Conservation (phyloP, 23 tunicate genomes). For the Styela clava region DNA sequence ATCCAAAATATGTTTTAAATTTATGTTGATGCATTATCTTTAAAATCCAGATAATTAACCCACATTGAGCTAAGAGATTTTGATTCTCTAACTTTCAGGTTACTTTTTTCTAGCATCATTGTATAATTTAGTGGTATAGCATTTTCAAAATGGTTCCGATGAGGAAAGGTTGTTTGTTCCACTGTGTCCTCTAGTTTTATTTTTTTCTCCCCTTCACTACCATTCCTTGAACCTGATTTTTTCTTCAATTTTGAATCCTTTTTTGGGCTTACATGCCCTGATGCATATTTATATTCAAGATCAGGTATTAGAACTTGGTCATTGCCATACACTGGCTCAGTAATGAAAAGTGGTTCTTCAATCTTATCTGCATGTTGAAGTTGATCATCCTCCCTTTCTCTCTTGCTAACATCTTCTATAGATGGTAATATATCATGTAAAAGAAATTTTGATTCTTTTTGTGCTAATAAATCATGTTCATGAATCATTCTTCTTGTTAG, state of each 20-base stretch:
- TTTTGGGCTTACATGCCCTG: neutral
- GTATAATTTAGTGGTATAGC: conserved; percentile 9
- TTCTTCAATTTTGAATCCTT: neutral
- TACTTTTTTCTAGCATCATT: conserved; percentile 2
- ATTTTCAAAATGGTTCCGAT: neutral
- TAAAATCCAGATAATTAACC: conserved; percentile 16
- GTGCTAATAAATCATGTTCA: conserved; percentile 12
- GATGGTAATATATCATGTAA: neutral
- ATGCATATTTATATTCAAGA: conserved; percentile 23
- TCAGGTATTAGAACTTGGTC: conserved; percentile 22
- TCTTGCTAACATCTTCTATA: neutral
- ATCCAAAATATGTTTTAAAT: too few relatives aligned
- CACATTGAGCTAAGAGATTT: conserved; percentile 23
- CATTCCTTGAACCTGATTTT: neutral
- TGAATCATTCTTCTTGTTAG: neutral
- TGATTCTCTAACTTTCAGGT: conserved; percentile 11
- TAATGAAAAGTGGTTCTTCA: conserved; percentile 13
- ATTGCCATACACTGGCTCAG: conserved; percentile 28
- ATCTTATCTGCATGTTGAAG: neutral
- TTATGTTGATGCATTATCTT: neutral
- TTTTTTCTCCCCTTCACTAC: neutral
- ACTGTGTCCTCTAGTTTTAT: neutral
- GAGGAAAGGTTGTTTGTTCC: neutral
- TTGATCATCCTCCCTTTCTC: neutral
- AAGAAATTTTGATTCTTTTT: neutral